Evolutionary conservation across 2,113 vertebrate genomes (phyloP).

Genomic region (Scomber scombrus): DNA sequence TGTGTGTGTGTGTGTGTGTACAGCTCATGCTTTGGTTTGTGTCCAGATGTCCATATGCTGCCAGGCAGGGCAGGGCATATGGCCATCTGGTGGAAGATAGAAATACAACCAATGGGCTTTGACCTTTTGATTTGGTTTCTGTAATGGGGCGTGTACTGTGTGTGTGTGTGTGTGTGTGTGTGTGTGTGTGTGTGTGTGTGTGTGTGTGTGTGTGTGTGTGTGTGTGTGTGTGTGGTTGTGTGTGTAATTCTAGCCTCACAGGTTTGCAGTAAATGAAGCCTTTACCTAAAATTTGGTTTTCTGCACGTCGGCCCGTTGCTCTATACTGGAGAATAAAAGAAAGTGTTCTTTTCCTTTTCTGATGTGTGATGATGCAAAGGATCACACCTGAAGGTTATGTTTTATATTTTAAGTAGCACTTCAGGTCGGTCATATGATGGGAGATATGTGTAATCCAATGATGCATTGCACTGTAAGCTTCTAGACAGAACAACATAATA

Average conservation of each 20-base stretch:
- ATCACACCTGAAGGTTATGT: neutral
- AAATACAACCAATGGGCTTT: conserved; percentile 67
- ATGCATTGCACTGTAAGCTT: neutral
- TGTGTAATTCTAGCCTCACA: neutral
- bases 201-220: neutral
- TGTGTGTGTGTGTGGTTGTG: too few relatives aligned
- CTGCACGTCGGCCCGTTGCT: too few relatives aligned
- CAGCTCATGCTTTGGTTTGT: conserved; percentile 53
- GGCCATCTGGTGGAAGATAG: conserved; percentile 72
- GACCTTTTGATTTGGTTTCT: conserved; percentile 68
- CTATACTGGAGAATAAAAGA: neutral
- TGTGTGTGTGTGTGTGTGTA: conserved; percentile 4
- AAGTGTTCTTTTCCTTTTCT: neutral
- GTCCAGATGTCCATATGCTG: conserved; percentile 79
- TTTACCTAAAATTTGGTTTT: neutral
- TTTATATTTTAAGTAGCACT: neutral
- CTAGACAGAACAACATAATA: conserved; percentile 9
- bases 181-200: too few relatives aligned
- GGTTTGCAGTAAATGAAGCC: neutral
- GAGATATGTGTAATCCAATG: neutral
- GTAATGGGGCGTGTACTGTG: conserved; percentile 8
- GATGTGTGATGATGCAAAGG: neutral
- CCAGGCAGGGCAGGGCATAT: conserved; percentile 68
- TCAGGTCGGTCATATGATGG: conserved; percentile 1
- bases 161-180: neutral